Evolutionary conservation across 2,797 vertebrate species (phyloP).

Genomic region (Novumbra hubbsi): DNA sequence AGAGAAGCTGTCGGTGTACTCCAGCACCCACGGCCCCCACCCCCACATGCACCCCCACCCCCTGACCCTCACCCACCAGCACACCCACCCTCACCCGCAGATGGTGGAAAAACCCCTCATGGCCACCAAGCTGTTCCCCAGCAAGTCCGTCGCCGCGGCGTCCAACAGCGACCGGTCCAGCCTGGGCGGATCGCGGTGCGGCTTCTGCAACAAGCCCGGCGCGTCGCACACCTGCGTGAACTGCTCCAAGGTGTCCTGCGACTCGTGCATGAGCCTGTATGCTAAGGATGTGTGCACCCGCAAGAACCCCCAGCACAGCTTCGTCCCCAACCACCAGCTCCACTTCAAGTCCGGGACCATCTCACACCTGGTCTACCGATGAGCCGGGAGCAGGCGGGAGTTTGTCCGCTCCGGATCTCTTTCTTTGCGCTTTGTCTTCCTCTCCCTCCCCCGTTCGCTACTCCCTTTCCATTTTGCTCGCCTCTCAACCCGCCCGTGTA

Average conservation of each 20-base stretch:
- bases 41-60: conserved; percentile 70
- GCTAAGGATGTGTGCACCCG: conserved; percentile 91
- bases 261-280: conserved; percentile 89
- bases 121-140: conserved; percentile 74
- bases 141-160: conserved; percentile 70
- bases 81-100: conserved; percentile 72
- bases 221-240: conserved; percentile 94
- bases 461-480: neutral
- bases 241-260: conserved; percentile 97
- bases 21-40: conserved; percentile 67
- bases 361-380: conserved; percentile 93
- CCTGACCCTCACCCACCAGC: conserved; percentile 70
- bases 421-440: neutral
- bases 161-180: conserved; percentile 62
- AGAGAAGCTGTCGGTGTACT: conserved; percentile 80
- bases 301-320: conserved; percentile 91
- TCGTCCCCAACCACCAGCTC: conserved; percentile 93
- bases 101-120: conserved; percentile 75
- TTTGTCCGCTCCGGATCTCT: conserved; percentile 40
- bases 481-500: neutral
- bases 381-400: conserved; percentile 55
- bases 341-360: conserved; percentile 93
- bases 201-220: conserved; percentile 93
- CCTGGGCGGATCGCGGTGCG: conserved; percentile 78
- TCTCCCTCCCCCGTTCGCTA: neutral